Conservation (phyloP, 2,113 vertebrate species). For the Pungitius pungitius region DNA sequence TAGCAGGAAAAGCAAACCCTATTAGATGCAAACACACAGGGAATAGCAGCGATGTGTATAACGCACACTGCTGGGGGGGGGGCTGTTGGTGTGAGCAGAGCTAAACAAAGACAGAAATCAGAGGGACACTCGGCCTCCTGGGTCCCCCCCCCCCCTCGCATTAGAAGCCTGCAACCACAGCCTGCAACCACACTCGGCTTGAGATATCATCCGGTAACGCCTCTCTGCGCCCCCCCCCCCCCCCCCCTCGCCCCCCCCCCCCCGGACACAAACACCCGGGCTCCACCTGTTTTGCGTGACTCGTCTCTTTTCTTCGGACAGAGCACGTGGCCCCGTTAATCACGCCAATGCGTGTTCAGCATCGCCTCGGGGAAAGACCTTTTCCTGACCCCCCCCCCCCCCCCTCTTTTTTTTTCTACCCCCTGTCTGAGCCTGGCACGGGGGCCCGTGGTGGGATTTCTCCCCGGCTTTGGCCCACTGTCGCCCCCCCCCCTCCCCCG, state of each 20-base stretch:
- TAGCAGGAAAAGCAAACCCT: neutral
- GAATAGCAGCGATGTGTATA: neutral
- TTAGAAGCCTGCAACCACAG: no score
- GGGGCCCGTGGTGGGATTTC: conserved; percentile 40
- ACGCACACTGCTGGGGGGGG: neutral
- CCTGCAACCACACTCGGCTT: conserved; percentile 5
- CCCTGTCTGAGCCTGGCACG: conserved; percentile 32
- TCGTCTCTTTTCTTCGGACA: conserved; percentile 30
- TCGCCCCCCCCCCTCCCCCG: no score
- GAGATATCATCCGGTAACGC: conserved; percentile 46
- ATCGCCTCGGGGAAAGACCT: no score
- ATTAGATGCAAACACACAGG: neutral
- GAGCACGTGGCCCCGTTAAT: no score
- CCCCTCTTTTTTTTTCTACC: conserved; percentile 15
- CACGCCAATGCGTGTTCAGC: no score
- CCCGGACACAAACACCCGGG: conserved; percentile 33
- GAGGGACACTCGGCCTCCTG: conserved; percentile 24
- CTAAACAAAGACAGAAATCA: conserved; percentile 39
- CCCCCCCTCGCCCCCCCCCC: neutral
- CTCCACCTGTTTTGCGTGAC: conserved; percentile 34
- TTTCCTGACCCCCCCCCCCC: neutral
- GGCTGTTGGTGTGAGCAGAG: conserved; percentile 21
- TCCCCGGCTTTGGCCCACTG: conserved; percentile 54
- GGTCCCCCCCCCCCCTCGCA: conserved; percentile 28
- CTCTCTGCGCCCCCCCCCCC: conserved; percentile 27